Percentiles rank a stretch among this genome's conserved stretches.
Conservation (phyloP, 1,140 invertebrate genomes). For the Notospermus geniculatus region DNA sequence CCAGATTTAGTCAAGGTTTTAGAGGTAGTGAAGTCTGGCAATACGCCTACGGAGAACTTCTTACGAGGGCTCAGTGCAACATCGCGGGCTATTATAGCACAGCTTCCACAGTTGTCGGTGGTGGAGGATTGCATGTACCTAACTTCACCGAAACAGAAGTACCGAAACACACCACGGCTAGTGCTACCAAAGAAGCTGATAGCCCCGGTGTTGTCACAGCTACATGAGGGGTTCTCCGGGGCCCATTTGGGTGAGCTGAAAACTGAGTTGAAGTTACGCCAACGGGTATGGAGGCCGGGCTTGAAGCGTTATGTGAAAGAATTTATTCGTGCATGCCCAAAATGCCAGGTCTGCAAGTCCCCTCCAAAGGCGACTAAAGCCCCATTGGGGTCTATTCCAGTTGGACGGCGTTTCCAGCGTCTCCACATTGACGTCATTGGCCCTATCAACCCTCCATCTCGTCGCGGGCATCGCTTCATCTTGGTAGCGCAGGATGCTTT, state of each 20-base stretch:
- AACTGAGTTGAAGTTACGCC: slow-evolving; percentile 19
- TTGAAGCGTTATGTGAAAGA: slow-evolving; percentile 11
- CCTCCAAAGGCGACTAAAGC: slow-evolving; percentile 10
- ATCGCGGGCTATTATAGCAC: too few species aligned
- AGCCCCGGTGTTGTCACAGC: too few species aligned
- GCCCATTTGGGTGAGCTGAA: slow-evolving; percentile 25
- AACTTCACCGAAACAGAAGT: too few species aligned
- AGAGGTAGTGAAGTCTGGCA: too few species aligned
- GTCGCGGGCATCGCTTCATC: slow-evolving; percentile 29
- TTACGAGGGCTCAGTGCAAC: too few species aligned
- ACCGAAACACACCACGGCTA: too few species aligned
- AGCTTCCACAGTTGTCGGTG: too few species aligned
- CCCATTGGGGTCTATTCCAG: slow-evolving; percentile 2
- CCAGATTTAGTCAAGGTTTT: too few species aligned
- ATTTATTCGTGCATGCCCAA: slow-evolving; percentile 9
- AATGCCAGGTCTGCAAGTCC: slow-evolving; percentile 10
- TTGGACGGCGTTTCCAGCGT: slow-evolving; percentile 7
- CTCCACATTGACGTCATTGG: slow-evolving; percentile 22
- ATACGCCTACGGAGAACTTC: too few species aligned
- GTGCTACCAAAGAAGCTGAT: too few species aligned
- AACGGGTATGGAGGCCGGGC: slow-evolving; percentile 19
- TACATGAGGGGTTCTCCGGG: slow-evolving; percentile 18
- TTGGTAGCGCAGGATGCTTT: slow-evolving; percentile 34
- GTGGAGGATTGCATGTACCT: too few species aligned
- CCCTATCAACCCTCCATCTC: slow-evolving; percentile 4